Evolutionary conservation across 1,140 invertebrate species (phyloP).

Genomic region (Drosophila varians): DNA sequence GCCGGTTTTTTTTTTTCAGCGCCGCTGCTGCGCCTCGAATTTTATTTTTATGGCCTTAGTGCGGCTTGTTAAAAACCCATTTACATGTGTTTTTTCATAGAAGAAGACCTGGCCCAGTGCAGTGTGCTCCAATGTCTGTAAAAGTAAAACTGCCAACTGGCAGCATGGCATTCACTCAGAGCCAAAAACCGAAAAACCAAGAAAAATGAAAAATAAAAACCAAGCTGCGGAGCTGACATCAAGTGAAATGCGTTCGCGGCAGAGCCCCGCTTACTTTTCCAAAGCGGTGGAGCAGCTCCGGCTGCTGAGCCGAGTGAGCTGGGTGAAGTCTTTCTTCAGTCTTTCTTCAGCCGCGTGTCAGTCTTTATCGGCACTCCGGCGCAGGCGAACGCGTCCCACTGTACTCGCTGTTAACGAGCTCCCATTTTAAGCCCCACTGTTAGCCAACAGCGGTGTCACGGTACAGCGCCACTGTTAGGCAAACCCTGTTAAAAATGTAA

Average conservation of each 20-base stretch:
- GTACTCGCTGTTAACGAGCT: constrained; percentile 7
- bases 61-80: constrained; percentile 75
- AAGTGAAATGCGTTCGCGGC: constrained; percentile 73
- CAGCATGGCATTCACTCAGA: constrained; percentile 51
- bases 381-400: constrained; percentile 55
- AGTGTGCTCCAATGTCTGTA: constrained; percentile 60
- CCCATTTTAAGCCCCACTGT: constrained; percentile 34
- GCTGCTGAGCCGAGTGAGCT: constrained; percentile 10
- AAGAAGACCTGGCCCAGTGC: constrained; percentile 38
- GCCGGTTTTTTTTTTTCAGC: constrained; percentile 43
- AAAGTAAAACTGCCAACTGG: constrained; percentile 67
- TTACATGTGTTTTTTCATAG: constrained; percentile 62
- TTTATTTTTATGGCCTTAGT: constrained; percentile 54
- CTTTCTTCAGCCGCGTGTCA: constrained; percentile 47
- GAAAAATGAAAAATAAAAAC: constrained; percentile 29
- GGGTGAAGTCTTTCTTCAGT: background rate
- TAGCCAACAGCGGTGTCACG: constrained; percentile 28
- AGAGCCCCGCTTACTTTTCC: constrained; percentile 70
- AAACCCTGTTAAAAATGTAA: constrained; percentile 38
- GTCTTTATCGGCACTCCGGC: constrained; percentile 66
- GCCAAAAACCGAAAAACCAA: constrained; percentile 52
- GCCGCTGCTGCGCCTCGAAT: constrained; percentile 19
- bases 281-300: constrained; percentile 46
- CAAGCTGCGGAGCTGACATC: constrained; percentile 13
- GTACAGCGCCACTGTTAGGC: constrained; percentile 28